Conservation (phyloP, 92 coral and sea anemone species). For the Ricordea florida region DNA sequence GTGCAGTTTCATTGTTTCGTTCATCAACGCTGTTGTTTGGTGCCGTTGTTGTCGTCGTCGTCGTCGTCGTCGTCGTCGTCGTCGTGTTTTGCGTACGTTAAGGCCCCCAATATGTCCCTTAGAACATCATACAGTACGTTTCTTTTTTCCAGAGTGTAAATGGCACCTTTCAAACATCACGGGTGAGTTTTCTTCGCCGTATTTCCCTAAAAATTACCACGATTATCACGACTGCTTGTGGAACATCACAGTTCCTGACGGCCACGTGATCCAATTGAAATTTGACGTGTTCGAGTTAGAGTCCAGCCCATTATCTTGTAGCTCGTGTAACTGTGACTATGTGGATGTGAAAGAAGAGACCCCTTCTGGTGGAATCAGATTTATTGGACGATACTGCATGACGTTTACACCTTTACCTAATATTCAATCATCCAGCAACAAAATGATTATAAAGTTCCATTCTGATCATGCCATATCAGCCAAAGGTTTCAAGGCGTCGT, state of each 20-base stretch:
- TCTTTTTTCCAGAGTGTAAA: slow-evolving; percentile 32
- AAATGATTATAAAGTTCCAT: slow-evolving; percentile 44
- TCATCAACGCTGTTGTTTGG: too few species aligned
- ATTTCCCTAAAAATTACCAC: slow-evolving; percentile 37
- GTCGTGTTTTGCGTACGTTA: too few species aligned
- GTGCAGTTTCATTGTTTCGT: too few species aligned
- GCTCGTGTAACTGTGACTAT: slow-evolving; percentile 45
- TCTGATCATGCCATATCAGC: slow-evolving; percentile 39
- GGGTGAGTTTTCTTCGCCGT: slow-evolving; percentile 46
- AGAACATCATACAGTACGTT: too few species aligned
- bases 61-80: too few species aligned
- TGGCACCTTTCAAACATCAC: slow-evolving; percentile 26
- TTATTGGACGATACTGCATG: slow-evolving; percentile 32
- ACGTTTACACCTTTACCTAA: slow-evolving; percentile 10
- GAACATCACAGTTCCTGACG: slow-evolving; percentile 41
- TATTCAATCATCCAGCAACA: slow-evolving; percentile 29
- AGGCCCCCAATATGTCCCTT: too few species aligned
- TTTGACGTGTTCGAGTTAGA: slow-evolving; percentile 43
- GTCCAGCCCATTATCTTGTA: slow-evolving; percentile 36
- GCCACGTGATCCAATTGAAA: slow-evolving; percentile 9
- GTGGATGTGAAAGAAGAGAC: slow-evolving; percentile 33
- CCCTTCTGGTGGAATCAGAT: not conserved
- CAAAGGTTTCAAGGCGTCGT: slow-evolving; percentile 42
- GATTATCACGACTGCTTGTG: slow-evolving; percentile 53
- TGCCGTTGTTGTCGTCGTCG: too few species aligned